These are phyloP conservation scores for Motacilla tschutschensis DNA, from an alignment of 2,113 vertebrate species.

Conservation along the genomic window DNA sequence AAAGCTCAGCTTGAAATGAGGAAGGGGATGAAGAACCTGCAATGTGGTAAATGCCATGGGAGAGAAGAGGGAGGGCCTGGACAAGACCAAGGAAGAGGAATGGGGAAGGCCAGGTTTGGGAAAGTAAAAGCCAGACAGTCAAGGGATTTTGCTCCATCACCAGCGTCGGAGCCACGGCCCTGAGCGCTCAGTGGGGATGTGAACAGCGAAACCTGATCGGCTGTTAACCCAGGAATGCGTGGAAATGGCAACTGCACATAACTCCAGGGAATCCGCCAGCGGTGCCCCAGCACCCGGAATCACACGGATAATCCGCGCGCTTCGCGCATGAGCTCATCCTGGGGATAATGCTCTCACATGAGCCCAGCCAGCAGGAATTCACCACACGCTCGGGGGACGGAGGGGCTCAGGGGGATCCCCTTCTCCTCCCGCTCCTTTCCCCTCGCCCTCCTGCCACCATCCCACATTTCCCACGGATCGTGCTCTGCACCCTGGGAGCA, in stretches of 20 bases:
- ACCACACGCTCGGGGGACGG: background rate
- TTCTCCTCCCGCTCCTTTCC: background rate
- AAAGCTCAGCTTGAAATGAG: background rate
- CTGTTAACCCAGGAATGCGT: slow-evolving; percentile 68
- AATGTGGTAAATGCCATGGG: fast-evolving
- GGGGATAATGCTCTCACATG: slow-evolving; percentile 35
- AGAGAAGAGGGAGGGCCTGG: background rate
- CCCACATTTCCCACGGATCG: background rate
- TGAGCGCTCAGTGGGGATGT: background rate
- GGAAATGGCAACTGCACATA: slow-evolving; percentile 75
- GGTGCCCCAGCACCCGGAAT: slow-evolving; percentile 70
- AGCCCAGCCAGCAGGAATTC: slow-evolving; percentile 51
- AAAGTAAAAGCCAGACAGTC: slow-evolving; percentile 11
- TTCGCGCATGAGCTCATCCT: slow-evolving; percentile 61
- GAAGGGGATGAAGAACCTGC: background rate
- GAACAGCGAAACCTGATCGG: slow-evolving; percentile 55
- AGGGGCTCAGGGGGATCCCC: background rate
- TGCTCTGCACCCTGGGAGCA: fast-evolving
- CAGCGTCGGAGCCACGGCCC: background rate
- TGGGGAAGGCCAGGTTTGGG: background rate
- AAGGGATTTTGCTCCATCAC: background rate
- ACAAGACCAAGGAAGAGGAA: background rate
- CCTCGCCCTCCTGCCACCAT: background rate
- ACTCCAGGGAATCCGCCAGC: slow-evolving; percentile 59
- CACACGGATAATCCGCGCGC: slow-evolving; percentile 62